phyloP scores from a whole-genome alignment of 2,113 vertebrate genomes.

The Ophthalmolycus amberensis region DNA sequence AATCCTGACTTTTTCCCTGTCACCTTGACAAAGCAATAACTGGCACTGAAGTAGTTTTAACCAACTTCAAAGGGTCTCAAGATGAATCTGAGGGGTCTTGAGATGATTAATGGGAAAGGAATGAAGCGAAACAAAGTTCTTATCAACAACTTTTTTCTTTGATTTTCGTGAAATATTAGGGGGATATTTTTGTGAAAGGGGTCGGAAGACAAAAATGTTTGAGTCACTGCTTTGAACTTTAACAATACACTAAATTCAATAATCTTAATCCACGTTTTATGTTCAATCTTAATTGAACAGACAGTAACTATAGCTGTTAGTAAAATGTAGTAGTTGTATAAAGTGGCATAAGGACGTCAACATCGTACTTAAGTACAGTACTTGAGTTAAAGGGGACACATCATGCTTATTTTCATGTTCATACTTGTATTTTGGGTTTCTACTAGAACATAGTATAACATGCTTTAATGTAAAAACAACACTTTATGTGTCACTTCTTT shows the following conservation, averaged over 20 bases:
- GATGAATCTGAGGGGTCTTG: not conserved
- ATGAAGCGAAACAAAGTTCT: not conserved
- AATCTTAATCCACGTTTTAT: not conserved
- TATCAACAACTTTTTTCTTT: not conserved
- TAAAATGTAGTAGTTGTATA: not conserved
- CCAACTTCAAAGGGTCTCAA: not conserved
- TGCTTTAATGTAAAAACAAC: slow-evolving; percentile 1
- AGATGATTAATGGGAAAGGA: not conserved
- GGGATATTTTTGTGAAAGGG: not conserved
- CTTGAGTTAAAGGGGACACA: not conserved
- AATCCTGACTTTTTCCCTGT: not conserved
- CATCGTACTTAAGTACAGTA: not conserved
- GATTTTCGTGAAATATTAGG: not conserved
- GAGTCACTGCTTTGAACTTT: not conserved
- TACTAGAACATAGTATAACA: too few species aligned
- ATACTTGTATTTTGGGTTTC: not conserved
- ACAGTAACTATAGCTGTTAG: not conserved
- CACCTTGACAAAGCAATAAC: not conserved
- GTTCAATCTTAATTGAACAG: not conserved
- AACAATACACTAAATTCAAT: not conserved
- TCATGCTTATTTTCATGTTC: not conserved
- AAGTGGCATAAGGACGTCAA: not conserved
- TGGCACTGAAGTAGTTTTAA: not conserved
- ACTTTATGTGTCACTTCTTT: not conserved
- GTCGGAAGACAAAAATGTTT: not conserved